These are phyloP conservation scores for Picus viridis DNA, from an alignment of 2,797 vertebrate genomes.

Conservation along the genomic window DNA sequence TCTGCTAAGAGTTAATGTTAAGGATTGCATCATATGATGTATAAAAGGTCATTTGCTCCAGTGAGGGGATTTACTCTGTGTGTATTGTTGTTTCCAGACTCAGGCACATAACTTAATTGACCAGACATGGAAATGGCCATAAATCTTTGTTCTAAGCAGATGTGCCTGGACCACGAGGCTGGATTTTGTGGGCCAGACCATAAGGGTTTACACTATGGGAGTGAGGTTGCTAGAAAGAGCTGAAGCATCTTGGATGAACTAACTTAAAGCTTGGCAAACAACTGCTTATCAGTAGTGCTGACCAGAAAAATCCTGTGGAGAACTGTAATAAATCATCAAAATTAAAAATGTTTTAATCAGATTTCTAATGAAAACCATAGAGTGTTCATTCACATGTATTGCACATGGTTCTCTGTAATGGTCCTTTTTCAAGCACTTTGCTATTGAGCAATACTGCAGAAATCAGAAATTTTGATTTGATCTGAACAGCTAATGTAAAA, in stretches of 20 bases:
- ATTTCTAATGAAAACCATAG: neutral
- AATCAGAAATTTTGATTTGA: neutral
- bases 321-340: neutral
- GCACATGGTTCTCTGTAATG: neutral
- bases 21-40: neutral
- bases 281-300: neutral
- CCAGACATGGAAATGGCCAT: neutral
- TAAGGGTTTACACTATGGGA: neutral
- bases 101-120: neutral
- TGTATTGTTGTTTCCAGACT: neutral
- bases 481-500: neutral
- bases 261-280: neutral
- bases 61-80: neutral
- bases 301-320: neutral
- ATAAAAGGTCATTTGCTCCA: neutral
- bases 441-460: neutral
- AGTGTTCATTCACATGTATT: neutral
- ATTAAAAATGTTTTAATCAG: neutral
- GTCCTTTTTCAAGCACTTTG: neutral
- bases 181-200: neutral
- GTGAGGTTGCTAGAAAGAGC: neutral
- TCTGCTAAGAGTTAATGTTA: neutral
- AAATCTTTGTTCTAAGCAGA: neutral
- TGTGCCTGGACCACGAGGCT: neutral
- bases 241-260: neutral